Percentiles rank a stretch among this genome's conserved stretches.
These are phyloP conservation scores for Mythimna lalbum DNA, from an alignment of 2,888 invertebrate genomes.

Conservation along the genomic window DNA sequence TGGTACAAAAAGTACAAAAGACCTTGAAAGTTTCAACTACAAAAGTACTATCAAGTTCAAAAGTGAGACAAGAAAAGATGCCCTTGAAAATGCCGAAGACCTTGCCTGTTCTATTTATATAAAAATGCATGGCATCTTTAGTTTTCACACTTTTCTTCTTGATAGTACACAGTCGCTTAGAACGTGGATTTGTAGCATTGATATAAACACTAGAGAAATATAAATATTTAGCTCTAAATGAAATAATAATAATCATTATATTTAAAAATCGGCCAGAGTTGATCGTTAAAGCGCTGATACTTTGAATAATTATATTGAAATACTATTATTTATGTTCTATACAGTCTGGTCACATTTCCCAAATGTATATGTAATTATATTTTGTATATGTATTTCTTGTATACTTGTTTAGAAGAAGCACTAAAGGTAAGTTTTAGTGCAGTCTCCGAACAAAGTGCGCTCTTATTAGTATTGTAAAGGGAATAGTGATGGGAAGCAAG, in stretches of 20 bases:
- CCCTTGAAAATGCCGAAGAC: not conserved
- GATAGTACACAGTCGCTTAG: not conserved
- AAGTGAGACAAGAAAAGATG: not conserved
- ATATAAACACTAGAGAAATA: constrained; percentile 39
- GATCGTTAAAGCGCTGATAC: constrained; percentile 48
- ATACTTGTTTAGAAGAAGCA: constrained; percentile 46
- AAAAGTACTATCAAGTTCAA: constrained; percentile 17
- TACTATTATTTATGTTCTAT: constrained; percentile 38
- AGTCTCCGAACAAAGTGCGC: constrained; percentile 42
- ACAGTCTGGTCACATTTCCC: constrained; percentile 54
- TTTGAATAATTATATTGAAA: constrained; percentile 19
- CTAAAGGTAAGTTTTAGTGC: constrained; percentile 40
- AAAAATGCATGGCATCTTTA: not conserved
- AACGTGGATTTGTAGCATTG: constrained; percentile 23
- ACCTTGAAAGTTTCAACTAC: not conserved
- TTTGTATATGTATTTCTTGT: constrained; percentile 52
- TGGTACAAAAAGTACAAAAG: constrained; percentile 14
- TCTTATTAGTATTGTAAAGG: constrained; percentile 56
- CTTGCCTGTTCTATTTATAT: not conserved
- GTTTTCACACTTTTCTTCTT: constrained; percentile 14
- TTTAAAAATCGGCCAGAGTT: constrained; percentile 38
- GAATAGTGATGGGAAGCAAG: constrained; percentile 47
- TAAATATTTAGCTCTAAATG: constrained; percentile 45
- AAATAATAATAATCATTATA: constrained; percentile 47
- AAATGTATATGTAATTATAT: constrained; percentile 52